These are phyloP conservation scores for Cacajao melanocephalus DNA, from an alignment of 2,797 vertebrate species.

Conservation along the genomic window DNA sequence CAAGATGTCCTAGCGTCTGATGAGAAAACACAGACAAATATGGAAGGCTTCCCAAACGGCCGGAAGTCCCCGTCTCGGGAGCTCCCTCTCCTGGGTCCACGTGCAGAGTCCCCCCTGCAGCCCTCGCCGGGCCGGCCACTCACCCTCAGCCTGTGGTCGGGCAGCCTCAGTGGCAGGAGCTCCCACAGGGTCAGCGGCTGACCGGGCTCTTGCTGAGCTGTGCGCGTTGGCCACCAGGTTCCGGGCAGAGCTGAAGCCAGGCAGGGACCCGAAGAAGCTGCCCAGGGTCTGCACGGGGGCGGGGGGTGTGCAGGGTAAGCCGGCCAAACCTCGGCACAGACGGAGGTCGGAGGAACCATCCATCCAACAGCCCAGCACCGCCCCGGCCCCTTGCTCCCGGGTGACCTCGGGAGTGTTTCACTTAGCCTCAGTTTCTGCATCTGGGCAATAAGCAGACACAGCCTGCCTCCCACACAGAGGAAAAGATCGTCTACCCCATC, in stretches of 20 bases:
- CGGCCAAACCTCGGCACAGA: fast-evolving
- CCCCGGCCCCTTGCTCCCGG: background rate
- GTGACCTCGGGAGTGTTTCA: background rate
- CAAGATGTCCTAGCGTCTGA: fast-evolving
- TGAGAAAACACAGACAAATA: background rate
- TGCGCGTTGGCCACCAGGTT: slow-evolving; percentile 38
- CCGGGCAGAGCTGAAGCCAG: slow-evolving; percentile 72
- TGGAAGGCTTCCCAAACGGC: background rate
- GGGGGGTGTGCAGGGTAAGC: background rate
- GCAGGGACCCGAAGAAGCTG: slow-evolving; percentile 71
- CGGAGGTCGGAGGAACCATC: background rate
- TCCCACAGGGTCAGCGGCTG: fast-evolving
- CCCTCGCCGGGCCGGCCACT: background rate
- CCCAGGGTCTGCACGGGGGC: slow-evolving; percentile 44
- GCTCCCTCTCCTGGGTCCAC: background rate
- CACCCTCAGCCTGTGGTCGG: slow-evolving; percentile 34
- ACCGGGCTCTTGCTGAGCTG: background rate
- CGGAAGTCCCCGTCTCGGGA: fast-evolving
- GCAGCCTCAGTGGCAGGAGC: fast-evolving
- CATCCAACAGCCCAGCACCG: fast-evolving
- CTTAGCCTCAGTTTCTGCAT: background rate
- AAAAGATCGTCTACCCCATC: fast-evolving
- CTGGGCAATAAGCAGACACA: background rate
- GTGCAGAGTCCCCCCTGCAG: fast-evolving
- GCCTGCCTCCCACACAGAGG: fast-evolving